Conservation (phyloP, 2,797 vertebrate genomes). For the Falco biarmicus region DNA sequence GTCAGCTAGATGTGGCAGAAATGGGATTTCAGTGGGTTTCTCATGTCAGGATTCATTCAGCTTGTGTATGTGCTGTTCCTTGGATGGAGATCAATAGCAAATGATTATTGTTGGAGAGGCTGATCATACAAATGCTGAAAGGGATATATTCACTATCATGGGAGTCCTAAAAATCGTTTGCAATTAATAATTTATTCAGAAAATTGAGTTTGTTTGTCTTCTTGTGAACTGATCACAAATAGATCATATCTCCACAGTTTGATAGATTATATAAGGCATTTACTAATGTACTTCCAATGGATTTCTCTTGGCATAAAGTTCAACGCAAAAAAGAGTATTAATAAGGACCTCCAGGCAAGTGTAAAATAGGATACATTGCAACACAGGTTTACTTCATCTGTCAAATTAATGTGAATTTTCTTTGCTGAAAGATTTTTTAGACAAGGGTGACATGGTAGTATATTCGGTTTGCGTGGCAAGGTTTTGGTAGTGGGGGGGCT, state of each 20-base stretch:
- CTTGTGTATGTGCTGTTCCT: neutral
- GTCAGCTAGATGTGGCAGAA: neutral
- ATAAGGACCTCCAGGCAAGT: neutral
- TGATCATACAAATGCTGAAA: neutral
- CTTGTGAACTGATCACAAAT: neutral
- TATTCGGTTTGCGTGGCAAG: neutral
- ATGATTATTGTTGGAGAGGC: neutral
- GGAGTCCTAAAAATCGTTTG: neutral
- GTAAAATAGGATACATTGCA: neutral
- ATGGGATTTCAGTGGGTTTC: neutral
- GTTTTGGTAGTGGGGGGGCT: neutral
- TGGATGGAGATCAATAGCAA: neutral
- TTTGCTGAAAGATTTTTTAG: conserved; percentile 5
- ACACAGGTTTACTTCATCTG: neutral
- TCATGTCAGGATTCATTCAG: neutral
- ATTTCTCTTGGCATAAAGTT: neutral
- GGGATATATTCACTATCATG: neutral
- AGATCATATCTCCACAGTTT: neutral
- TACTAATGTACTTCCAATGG: neutral
- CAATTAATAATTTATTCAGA: neutral
- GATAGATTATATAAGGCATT: neutral
- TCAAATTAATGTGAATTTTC: neutral
- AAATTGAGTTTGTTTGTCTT: neutral
- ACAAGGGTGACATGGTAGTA: neutral
- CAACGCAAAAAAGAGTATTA: neutral